A percentile compares a stretch with the other conserved stretches of the same genome.
These are phyloP conservation scores for Monomorium pharaonis DNA, from an alignment of 1,140 invertebrate species.

Conservation along the genomic window DNA sequence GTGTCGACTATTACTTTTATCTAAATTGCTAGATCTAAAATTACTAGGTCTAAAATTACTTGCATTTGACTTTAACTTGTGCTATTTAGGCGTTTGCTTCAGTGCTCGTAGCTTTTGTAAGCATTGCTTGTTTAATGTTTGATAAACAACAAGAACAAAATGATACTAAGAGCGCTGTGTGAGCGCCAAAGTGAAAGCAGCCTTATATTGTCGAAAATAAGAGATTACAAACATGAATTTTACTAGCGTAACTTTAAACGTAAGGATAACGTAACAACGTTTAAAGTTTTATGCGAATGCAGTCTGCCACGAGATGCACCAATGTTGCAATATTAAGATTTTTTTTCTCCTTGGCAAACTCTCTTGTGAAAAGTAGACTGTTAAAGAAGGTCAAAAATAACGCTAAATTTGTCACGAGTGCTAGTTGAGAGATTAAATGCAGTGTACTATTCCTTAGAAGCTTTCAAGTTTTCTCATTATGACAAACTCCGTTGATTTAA, in stretches of 20 bases:
- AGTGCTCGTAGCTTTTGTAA: no score
- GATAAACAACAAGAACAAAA: no score
- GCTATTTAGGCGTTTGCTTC: background rate
- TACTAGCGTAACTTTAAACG: background rate
- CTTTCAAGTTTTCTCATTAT: constrained; percentile 40
- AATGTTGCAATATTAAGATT: background rate
- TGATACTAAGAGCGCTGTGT: no score
- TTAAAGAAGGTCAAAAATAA: constrained; percentile 25
- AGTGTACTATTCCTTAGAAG: background rate
- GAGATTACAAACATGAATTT: background rate
- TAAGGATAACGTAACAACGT: background rate
- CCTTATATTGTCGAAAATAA: background rate
- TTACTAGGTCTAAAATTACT: background rate
- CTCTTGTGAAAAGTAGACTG: background rate
- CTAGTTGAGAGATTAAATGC: constrained; percentile 17
- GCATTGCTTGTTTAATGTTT: no score
- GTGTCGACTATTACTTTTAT: background rate
- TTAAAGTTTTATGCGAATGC: background rate
- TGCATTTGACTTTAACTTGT: background rate
- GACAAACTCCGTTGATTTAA: constrained; percentile 38
- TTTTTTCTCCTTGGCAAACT: background rate
- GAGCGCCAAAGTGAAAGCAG: no score
- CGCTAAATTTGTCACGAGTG: constrained; percentile 14
- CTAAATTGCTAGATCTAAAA: background rate
- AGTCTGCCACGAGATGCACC: background rate